Base-by-base conservation (phyloP, 2,888 invertebrate genomes). In the Nyleta sp. region DNA sequence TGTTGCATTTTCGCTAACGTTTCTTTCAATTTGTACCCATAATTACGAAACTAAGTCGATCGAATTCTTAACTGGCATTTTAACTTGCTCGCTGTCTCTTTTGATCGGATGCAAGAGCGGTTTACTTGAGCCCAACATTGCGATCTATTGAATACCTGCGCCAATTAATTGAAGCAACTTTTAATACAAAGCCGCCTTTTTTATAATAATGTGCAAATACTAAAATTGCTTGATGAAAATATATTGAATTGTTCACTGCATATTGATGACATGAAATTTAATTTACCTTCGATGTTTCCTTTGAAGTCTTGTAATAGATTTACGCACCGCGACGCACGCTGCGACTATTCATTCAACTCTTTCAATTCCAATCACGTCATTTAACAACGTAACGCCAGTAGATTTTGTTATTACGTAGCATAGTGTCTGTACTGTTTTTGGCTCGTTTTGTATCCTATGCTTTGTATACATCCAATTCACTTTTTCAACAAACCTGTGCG, bases 81-180 rank as follows among this genome's bases (percentile, higher is more conserved):
- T n/a, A n/a, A n/a, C n/a, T n/a, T n/a, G n/a, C n/a, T n/a, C n/a
- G n/a, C n/a, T n/a, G n/a, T n/a, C n/a, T n/a, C n/a, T n/a, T n/a
- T 31, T 18, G 11, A 31, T 50, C 10, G 11, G 10, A 10, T 15
- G 2, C 8, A 31, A 65, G 20, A 42, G 42, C 20, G 35, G 44
- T 68, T 57, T 57, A 57, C 50, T 68, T 57, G 68, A 57, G 46
- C 57, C 57, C 57, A 68, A 57, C 18, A 28, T 68, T 57, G 24
- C 22, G 38, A 17, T 53, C 57, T 7, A 67, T 65, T 53, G 42
- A 46, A 55, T 28, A 46, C 48, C 17, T 53, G 46, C 64, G 24
- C 4, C 28, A 28, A n/a, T n/a, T n/a, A n/a, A n/a, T n/a, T n/a
- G n/a, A n/a, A n/a, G n/a, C 4, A 28, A 28, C 28, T 28, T 28